These are phyloP conservation scores for Eilema caniola DNA, from an alignment of 2,888 invertebrate species.

Conservation along the genomic window DNA sequence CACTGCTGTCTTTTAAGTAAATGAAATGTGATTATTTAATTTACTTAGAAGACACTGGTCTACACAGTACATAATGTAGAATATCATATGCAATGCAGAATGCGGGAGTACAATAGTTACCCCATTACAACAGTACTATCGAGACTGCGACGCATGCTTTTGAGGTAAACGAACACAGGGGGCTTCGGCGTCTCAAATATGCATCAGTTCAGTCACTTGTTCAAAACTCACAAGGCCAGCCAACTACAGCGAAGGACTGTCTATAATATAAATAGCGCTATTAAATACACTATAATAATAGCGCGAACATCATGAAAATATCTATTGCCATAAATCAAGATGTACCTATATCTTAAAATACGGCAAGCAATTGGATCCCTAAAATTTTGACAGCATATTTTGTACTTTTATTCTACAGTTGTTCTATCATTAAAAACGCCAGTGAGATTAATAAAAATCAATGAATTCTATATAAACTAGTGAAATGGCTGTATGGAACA, in stretches of 20 bases:
- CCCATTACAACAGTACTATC: too few species aligned
- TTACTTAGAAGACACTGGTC: too few species aligned
- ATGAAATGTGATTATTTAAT: too few species aligned
- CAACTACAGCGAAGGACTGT: neutral
- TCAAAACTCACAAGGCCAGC: neutral
- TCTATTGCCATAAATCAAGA: neutral
- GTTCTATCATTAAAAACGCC: neutral
- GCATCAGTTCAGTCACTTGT: neutral
- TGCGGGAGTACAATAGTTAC: too few species aligned
- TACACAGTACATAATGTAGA: too few species aligned
- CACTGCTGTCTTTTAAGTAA: neutral
- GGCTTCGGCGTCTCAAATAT: neutral
- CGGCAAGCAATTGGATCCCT: constrained; percentile 2
- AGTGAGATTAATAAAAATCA: neutral
- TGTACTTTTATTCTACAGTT: constrained; percentile 26
- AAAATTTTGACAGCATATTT: constrained; percentile 25
- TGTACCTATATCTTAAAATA: neutral
- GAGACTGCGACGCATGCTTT: too few species aligned
- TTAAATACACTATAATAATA: too few species aligned
- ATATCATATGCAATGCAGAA: too few species aligned
- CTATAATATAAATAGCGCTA: too few species aligned
- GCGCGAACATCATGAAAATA: neutral
- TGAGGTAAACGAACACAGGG: too few species aligned
- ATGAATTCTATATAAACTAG: neutral
- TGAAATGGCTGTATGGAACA: neutral